A percentile compares a stretch with the other conserved stretches of the same genome.
These are phyloP conservation scores for Proales similis DNA, from an alignment of 1,140 invertebrate species.

Conservation along the genomic window DNA sequence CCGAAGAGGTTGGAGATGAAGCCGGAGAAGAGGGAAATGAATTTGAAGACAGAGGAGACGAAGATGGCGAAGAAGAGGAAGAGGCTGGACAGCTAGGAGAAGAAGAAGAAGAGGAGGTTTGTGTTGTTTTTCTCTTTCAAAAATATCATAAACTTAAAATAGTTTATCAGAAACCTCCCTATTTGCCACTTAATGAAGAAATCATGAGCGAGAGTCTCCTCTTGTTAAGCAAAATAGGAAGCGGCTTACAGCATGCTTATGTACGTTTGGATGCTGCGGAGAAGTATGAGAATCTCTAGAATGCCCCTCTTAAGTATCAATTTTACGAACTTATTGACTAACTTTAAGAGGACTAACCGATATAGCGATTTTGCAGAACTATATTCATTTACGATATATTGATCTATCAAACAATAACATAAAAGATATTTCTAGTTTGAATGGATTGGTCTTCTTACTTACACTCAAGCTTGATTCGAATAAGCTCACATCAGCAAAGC, in stretches of 20 bases:
- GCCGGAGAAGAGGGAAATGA: slow-evolving; percentile 19
- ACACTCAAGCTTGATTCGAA: slow-evolving; percentile 51
- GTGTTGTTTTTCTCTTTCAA: not conserved
- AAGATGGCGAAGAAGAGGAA: slow-evolving; percentile 39
- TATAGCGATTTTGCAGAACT: slow-evolving; percentile 46
- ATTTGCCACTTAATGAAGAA: slow-evolving; percentile 47
- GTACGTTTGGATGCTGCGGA: slow-evolving; percentile 49
- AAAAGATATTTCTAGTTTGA: slow-evolving; percentile 48
- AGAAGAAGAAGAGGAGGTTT: slow-evolving; percentile 40
- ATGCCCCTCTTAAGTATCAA: not conserved
- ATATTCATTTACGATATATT: slow-evolving; percentile 50
- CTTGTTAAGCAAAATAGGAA: slow-evolving; percentile 51
- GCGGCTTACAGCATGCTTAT: slow-evolving; percentile 52
- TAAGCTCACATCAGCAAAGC: slow-evolving; percentile 44
- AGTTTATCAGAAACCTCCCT: slow-evolving; percentile 45
- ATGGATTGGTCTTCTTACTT: slow-evolving; percentile 48
- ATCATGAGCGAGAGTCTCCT: slow-evolving; percentile 48
- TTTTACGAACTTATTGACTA: slow-evolving; percentile 38
- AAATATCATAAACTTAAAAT: slow-evolving; percentile 12
- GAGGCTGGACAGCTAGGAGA: slow-evolving; percentile 41
- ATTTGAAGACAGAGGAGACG: slow-evolving; percentile 38
- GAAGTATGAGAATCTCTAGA: slow-evolving; percentile 41
- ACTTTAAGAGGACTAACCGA: slow-evolving; percentile 49
- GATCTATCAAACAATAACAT: slow-evolving; percentile 50
- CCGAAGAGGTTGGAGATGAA: not conserved